These are phyloP conservation scores for Illadopsis cleaveri DNA, from an alignment of 2,113 vertebrate species.

Conservation along the genomic window DNA sequence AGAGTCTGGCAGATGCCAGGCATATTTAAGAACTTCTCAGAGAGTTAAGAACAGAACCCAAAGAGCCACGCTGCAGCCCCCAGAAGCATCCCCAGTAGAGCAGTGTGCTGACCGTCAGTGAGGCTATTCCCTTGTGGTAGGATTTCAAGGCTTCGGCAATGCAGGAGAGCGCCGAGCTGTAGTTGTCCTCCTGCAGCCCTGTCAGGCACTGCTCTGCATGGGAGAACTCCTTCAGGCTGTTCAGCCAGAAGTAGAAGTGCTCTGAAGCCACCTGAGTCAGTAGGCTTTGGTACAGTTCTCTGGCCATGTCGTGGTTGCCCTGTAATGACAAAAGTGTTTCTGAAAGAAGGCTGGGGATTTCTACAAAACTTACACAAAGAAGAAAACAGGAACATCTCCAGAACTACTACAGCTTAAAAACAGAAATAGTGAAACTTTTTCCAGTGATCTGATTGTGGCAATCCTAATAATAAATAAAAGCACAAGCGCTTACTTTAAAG, in stretches of 20 bases:
- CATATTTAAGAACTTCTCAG: background rate
- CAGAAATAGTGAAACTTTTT: background rate
- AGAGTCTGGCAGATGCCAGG: background rate
- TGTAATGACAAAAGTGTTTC: conserved; percentile 33
- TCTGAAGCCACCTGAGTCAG: conserved; percentile 95
- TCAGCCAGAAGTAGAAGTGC: conserved; percentile 99
- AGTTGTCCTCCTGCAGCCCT: conserved; percentile 86
- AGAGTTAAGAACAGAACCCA: background rate
- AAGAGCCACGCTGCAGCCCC: background rate
- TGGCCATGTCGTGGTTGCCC: conserved; percentile 96
- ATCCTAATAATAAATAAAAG: background rate
- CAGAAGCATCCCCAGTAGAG: background rate
- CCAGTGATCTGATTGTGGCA: background rate
- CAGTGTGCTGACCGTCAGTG: conserved; percentile 86
- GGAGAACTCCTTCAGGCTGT: conserved; percentile 96
- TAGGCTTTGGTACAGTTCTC: conserved; percentile 93
- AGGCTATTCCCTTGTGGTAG: conserved; percentile 97
- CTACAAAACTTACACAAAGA: background rate
- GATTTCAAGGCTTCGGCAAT: conserved; percentile 92
- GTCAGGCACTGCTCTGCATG: conserved; percentile 92
- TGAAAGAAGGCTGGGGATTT: background rate
- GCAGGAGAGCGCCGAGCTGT: conserved; percentile 87
- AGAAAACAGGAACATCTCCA: background rate
- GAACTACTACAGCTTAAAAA: background rate
- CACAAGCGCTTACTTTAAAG: background rate